A percentile compares a stretch with the other conserved stretches of the same genome.
phyloP scores from a whole-genome alignment of 2,888 invertebrate genomes.

The Polymixis flavicincta region DNA sequence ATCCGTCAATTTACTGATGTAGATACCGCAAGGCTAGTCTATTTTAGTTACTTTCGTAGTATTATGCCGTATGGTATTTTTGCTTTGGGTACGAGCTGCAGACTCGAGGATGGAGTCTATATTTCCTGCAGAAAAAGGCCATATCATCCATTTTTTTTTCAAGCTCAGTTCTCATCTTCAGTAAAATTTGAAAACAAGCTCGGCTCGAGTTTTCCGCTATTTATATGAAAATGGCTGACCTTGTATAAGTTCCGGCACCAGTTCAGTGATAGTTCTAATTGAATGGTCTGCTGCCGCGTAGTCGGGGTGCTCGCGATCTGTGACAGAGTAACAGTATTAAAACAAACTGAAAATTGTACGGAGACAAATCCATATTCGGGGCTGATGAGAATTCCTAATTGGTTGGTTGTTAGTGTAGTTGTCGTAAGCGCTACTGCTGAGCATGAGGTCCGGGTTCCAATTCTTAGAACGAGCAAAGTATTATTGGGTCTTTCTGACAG shows the following conservation, averaged over 20 bases:
- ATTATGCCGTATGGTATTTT: too few relatives aligned
- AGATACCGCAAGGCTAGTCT: too few relatives aligned
- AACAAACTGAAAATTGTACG: neutral
- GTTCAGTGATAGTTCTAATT: conserved; percentile 66
- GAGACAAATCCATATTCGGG: neutral
- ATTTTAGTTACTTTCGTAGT: too few relatives aligned
- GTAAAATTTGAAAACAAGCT: too few relatives aligned
- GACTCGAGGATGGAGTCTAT: too few relatives aligned
- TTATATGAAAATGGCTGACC: conserved; percentile 30
- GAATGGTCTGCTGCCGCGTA: conserved; percentile 70
- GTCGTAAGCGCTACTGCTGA: too few relatives aligned
- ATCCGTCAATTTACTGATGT: too few relatives aligned
- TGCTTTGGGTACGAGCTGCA: too few relatives aligned
- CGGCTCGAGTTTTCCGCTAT: neutral
- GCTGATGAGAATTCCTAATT: neutral
- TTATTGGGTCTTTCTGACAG: neutral
- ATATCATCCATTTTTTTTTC: too few relatives aligned
- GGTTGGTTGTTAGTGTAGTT: neutral
- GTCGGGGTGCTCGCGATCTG: conserved; percentile 72
- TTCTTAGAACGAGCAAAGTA: neutral
- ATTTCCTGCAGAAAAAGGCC: too few relatives aligned
- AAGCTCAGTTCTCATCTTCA: too few relatives aligned
- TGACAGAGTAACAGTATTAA: neutral
- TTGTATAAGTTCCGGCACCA: conserved; percentile 70
- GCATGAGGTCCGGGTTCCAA: neutral